These are phyloP conservation scores for Lycodopsis pacificus DNA, from an alignment of 2,797 vertebrate species.

Conservation along the genomic window DNA sequence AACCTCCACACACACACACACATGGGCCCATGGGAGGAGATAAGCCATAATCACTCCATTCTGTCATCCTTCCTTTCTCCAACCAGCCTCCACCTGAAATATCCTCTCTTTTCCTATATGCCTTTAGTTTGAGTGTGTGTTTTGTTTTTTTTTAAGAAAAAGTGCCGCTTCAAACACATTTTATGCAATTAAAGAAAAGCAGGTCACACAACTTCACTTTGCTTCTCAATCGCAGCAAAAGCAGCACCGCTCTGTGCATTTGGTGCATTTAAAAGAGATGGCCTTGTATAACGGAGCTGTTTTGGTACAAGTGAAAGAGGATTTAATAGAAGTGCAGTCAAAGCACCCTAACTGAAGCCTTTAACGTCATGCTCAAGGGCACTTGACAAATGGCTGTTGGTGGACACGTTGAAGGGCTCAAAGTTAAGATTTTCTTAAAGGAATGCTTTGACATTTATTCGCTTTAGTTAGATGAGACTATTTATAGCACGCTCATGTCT, in stretches of 20 bases:
- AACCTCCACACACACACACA: background rate
- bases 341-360: background rate
- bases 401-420: background rate
- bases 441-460: background rate
- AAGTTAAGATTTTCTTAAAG: background rate
- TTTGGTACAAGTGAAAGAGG: conserved; percentile 1
- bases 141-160: background rate
- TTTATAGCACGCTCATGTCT: background rate
- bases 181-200: conserved; percentile 48
- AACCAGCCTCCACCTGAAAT: conserved; percentile 19
- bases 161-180: conserved; percentile 46
- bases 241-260: conserved; percentile 11
- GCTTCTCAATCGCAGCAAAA: conserved; percentile 12
- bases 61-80: conserved; percentile 30
- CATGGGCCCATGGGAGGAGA: conserved; percentile 22
- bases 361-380: background rate
- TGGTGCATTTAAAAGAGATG: background rate
- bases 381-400: conserved; percentile 6
- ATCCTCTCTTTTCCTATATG: background rate
- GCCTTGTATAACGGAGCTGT: background rate
- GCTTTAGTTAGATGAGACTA: background rate
- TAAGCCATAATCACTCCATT: conserved; percentile 43
- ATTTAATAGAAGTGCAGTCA: background rate
- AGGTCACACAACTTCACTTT: conserved; percentile 45
- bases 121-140: background rate